These are phyloP conservation scores for Neopipo cinnamomea DNA, from an alignment of 2,113 vertebrate species.

Conservation along the genomic window DNA sequence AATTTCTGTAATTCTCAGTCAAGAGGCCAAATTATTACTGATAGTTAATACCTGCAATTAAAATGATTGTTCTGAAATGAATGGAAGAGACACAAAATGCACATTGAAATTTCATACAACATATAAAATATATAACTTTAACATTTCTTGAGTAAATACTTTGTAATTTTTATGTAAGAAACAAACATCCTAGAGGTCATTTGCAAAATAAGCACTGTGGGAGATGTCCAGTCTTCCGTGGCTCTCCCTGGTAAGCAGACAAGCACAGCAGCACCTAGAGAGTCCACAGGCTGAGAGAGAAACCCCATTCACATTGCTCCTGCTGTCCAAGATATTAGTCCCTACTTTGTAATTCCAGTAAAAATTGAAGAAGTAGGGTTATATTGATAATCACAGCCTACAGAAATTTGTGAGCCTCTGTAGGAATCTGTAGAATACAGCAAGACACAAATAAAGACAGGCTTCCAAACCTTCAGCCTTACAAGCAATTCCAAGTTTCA, in stretches of 20 bases:
- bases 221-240: neutral
- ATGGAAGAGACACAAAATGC: neutral
- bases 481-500: neutral
- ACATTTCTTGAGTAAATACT: neutral
- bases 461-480: neutral
- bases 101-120: neutral
- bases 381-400: neutral
- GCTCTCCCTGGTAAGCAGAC: neutral
- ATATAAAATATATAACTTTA: constrained; percentile 26
- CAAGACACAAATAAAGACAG: neutral
- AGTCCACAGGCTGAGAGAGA: neutral
- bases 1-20: neutral
- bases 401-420: neutral
- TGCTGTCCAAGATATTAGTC: neutral
- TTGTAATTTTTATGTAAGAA: neutral
- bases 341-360: neutral
- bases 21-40: neutral
- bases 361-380: neutral
- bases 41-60: neutral
- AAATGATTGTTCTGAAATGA: neutral
- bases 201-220: neutral
- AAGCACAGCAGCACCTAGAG: neutral
- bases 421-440: neutral
- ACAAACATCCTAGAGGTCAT: neutral
- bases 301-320: neutral